Evolutionary conservation across 2,113 vertebrate species (phyloP).

Genomic region (Pseudonaja textilis): DNA sequence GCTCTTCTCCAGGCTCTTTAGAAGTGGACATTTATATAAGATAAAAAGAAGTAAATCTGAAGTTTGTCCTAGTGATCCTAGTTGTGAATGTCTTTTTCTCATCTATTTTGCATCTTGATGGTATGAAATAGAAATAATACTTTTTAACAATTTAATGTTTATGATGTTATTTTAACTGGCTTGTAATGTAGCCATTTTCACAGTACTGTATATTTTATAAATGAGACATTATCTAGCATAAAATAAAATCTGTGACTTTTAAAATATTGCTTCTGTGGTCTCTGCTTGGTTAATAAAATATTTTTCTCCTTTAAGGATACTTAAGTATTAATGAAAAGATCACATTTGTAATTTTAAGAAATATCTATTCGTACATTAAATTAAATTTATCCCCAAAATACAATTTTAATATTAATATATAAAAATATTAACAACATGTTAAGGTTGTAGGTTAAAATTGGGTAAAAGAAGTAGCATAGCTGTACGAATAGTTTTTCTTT

Average conservation of each 20-base stretch:
- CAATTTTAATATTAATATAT: slow-evolving; percentile 13
- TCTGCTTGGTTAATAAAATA: slow-evolving; percentile 2
- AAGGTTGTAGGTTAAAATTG: slow-evolving; percentile 4
- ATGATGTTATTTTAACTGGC: neutral
- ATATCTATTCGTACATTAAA: slow-evolving; percentile 8
- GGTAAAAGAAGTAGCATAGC: neutral
- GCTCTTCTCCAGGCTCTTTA: neutral
- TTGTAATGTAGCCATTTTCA: neutral
- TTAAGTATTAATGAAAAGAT: neutral
- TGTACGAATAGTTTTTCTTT: neutral
- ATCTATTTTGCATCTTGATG: neutral
- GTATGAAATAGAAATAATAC: neutral
- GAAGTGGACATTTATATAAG: neutral
- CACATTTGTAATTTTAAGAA: neutral
- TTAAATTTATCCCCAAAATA: slow-evolving; percentile 12
- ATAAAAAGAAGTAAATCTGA: neutral
- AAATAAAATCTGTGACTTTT: neutral
- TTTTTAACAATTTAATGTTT: neutral
- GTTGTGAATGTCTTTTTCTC: neutral
- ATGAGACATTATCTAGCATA: neutral
- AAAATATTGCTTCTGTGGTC: neutral
- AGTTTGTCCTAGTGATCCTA: neutral
- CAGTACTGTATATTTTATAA: neutral
- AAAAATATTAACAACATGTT: slow-evolving; percentile 12
- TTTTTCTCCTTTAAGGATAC: neutral